A percentile compares a stretch with the other conserved stretches of the same genome.
phyloP scores from a whole-genome alignment of 2,113 vertebrate species.

The Neodon shergylaensis region DNA sequence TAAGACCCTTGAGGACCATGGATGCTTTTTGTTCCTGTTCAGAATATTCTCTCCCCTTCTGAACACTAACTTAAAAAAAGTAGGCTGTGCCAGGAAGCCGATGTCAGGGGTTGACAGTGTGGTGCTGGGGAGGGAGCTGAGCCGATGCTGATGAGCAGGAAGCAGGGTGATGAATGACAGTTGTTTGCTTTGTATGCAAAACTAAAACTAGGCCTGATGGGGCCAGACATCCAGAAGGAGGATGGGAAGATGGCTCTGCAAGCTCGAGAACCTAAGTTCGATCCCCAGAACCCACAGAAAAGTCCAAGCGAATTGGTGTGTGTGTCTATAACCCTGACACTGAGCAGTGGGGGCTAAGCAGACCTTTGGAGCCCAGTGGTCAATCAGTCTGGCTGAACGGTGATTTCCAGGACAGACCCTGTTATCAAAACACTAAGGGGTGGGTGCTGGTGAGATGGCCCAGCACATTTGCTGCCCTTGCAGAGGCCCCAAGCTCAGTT shows the following conservation, averaged over 20 bases:
- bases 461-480: background rate
- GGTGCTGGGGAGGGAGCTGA: fast-evolving
- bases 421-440: background rate
- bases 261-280: background rate
- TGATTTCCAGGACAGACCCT: background rate
- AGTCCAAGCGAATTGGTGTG: background rate
- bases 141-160: fast-evolving
- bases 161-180: too few relatives aligned
- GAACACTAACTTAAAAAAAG: background rate
- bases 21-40: background rate
- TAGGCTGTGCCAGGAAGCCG: fast-evolving
- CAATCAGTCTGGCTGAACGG: background rate
- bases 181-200: background rate
- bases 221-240: background rate
- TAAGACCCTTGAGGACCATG: background rate
- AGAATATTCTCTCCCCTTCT: background rate
- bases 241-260: background rate
- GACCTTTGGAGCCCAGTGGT: background rate
- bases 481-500: background rate
- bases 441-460: background rate
- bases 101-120: fast-evolving
- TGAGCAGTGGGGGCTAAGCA: background rate
- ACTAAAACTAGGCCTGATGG: background rate
- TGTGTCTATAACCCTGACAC: background rate
- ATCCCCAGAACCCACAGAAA: background rate